A percentile compares a stretch with the other conserved stretches of the same genome.
These are phyloP conservation scores for Myopa testacea DNA, from an alignment of 2,888 invertebrate species.

Conservation along the genomic window DNA sequence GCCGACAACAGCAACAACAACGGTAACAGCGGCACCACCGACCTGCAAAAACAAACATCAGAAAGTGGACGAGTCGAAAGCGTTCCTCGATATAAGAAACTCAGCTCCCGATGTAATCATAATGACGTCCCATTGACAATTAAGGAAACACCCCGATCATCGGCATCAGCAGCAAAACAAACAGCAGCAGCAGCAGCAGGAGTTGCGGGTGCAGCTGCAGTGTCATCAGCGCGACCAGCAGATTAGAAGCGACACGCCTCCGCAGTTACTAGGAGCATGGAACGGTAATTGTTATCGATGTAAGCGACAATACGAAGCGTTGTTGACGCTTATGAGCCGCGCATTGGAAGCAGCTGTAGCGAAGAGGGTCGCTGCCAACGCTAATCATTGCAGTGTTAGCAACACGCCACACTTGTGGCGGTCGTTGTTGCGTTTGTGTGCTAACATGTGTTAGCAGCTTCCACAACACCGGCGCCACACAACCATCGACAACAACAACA, in stretches of 20 bases:
- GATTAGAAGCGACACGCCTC: neutral
- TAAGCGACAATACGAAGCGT: neutral
- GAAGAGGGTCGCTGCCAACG: neutral
- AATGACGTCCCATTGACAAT: constrained; percentile 78
- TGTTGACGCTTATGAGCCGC: constrained; percentile 3
- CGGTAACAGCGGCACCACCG: constrained; percentile 21
- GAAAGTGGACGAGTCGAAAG: constrained; percentile 70
- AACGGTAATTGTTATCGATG: neutral
- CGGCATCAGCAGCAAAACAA: constrained; percentile 17
- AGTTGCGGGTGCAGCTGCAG: constrained; percentile 31
- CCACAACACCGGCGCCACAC: constrained; percentile 5
- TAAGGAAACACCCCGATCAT: constrained; percentile 57
- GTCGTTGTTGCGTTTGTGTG: constrained; percentile 19
- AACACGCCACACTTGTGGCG: constrained; percentile 1
- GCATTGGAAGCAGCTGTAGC: neutral
- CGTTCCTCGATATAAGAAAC: constrained; percentile 87
- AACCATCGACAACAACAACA: neutral
- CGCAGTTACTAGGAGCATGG: neutral
- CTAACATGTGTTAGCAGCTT: constrained; percentile 28
- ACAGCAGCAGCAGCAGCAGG: constrained; percentile 6
- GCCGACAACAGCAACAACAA: constrained; percentile 31
- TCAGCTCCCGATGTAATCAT: constrained; percentile 93
- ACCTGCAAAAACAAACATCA: constrained; percentile 50
- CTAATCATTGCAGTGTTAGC: constrained; percentile 4
- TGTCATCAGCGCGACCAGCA: neutral